These are phyloP conservation scores for Etia nguti DNA, from an alignment of 2,113 vertebrate species.

Conservation along the genomic window DNA sequence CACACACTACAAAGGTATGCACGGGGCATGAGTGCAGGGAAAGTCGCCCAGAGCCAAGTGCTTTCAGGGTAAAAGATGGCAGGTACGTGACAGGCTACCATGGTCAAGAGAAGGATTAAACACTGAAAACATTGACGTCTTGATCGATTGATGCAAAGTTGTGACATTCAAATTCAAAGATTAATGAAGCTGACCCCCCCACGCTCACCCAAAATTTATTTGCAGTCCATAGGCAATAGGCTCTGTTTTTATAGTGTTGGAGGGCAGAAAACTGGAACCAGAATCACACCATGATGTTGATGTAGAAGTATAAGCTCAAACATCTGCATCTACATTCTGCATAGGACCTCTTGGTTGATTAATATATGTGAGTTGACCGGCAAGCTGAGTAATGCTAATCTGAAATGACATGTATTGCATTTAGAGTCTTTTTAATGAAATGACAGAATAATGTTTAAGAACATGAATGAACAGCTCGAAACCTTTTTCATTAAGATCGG, in stretches of 20 bases:
- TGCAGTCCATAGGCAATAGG: not conserved
- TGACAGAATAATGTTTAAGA: not conserved
- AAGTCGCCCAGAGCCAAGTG: not conserved
- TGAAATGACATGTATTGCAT: not conserved
- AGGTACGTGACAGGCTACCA: constrained; percentile 26
- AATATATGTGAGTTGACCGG: not conserved
- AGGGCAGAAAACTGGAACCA: not conserved
- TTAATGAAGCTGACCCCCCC: not conserved
- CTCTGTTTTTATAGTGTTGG: not conserved
- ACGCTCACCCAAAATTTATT: not conserved
- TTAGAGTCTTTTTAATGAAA: not conserved
- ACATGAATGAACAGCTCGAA: not conserved
- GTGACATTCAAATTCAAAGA: not conserved
- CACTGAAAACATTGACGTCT: not conserved
- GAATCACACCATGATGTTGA: not conserved
- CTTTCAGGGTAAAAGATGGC: constrained; percentile 1
- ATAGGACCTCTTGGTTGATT: not conserved
- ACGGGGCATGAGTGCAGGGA: not conserved
- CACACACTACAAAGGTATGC: constrained; percentile 40
- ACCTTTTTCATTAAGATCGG: not conserved
- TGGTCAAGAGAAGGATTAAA: not conserved
- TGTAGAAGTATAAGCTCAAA: too few species aligned
- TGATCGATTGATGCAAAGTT: not conserved
- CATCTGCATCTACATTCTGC: not conserved
- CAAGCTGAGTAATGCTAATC: not conserved